Evolutionary conservation across 1,140 invertebrate species (phyloP), one percentile per base, ranked within the genome.

Genomic region (Zelostemma sp.): DNA sequence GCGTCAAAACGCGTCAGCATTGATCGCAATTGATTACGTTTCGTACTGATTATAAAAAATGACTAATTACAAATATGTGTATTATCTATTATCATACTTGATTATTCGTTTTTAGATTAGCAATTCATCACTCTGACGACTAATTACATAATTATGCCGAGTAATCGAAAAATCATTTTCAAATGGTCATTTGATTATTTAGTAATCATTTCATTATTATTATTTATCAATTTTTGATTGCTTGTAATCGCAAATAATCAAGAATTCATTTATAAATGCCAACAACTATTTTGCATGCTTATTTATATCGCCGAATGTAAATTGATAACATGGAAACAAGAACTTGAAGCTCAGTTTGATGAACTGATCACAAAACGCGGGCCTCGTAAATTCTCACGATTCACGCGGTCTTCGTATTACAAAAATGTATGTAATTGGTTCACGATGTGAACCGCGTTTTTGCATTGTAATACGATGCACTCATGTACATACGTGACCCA

Each of bases 1-100:
- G n/a, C n/a, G n/a, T n/a, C n/a, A n/a, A n/a, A n/a, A 58, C 21
- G 25, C 28, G 45, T 51, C 46, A 50, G 17, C 21, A 41, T 56
- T 55, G 47, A 56, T 50, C 38, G 48, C 28, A 35, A 50, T 35
- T 50, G 11, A 50, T n/a, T n/a, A n/a, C n/a, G n/a, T n/a, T n/a
- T n/a, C n/a, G n/a, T n/a, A n/a, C n/a, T n/a, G n/a, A n/a, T n/a
- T n/a, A n/a, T n/a, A n/a, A n/a, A n/a, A n/a, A n/a, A 25, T 8
- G 28, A 50, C 38, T 9, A 31, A 31, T 11, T 31, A 31, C 11
- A 31, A 31, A 31, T 31, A 31, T 5, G 11, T 11, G 28, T 31
- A 6, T 31, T 31, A 31, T n/a, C n/a, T n/a, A n/a, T n/a, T n/a
- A n/a, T n/a, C n/a, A n/a, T n/a, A n/a, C n/a, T n/a, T n/a, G n/a